Base-by-base conservation (phyloP, 2,888 invertebrate species). In the Cosmia trapezina region DNA sequence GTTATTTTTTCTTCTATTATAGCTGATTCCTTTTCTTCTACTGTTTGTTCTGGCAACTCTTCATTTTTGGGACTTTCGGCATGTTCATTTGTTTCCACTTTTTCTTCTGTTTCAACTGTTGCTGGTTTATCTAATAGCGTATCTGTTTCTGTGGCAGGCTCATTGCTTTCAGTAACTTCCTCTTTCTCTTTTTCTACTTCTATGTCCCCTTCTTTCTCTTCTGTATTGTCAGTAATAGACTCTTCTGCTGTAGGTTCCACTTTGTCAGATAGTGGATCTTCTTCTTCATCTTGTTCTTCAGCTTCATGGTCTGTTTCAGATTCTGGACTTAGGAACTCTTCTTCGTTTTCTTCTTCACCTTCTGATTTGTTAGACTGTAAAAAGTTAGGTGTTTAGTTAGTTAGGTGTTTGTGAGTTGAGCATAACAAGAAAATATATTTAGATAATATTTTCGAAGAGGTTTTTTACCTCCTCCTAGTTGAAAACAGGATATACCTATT, bases 311-410 rank as follows among this genome's bases (percentile, higher is more conserved):
- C 93, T 74, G 94, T 92, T 89, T 95, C 95, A 77, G 95, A 96
- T 87, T 95, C 95, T 70, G 95, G 96, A 84, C 95, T 96, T 78
- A 96, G 87, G 84, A 96, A 96, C 88, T 96, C 97, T 79, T 96
- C 96, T 78, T 96, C 94, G 64, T 95, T 96, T 84, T 93, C 96
- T 66, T 96, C 96, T 70, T 94, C 93, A 76, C 92, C 90, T 80
- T 93, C 91, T 65, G 87, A 86, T 84, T 92, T 92, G 60, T 83
- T 88, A 87, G 85, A 72, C 86, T 90, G 78, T 68, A 63, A 93
- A 59, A 45, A 51, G 4, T 28, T 45, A 54, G 17, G 5, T 8
- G 11, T 63, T 49, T 47, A n/a, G n/a, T n/a, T n/a, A n/a, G n/a
- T n/a, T n/a, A n/a, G n/a, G n/a, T n/a, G 41, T 59, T 14, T 56